Conservation (phyloP, 2,113 vertebrate genomes). For the Phaethon lepturus region DNA sequence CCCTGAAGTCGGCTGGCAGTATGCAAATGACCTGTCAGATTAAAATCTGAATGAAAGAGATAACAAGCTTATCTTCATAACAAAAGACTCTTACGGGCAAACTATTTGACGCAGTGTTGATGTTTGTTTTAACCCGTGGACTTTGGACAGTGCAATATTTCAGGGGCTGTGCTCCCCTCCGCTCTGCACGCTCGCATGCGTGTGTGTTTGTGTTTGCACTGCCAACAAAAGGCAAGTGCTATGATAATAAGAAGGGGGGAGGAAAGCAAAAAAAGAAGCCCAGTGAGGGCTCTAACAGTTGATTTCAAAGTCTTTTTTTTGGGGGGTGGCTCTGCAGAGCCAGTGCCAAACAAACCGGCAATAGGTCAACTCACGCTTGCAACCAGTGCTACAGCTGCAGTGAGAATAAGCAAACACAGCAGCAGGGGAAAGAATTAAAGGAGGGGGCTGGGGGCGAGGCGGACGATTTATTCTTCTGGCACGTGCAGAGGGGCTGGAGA, state of each 20-base stretch:
- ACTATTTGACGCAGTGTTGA: slow-evolving; percentile 74
- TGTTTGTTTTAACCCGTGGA: slow-evolving; percentile 80
- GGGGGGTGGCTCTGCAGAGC: background rate
- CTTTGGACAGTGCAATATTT: slow-evolving; percentile 70
- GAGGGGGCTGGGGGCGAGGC: slow-evolving; percentile 25
- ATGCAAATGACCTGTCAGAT: slow-evolving; percentile 77
- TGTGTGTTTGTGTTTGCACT: slow-evolving; percentile 31
- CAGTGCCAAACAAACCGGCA: slow-evolving; percentile 45
- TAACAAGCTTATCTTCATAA: slow-evolving; percentile 84
- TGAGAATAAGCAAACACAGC: slow-evolving; percentile 73
- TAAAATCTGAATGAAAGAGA: slow-evolving; percentile 81
- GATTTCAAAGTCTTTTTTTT: slow-evolving; percentile 49
- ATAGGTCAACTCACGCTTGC: slow-evolving; percentile 66
- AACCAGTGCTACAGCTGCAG: slow-evolving; percentile 78
- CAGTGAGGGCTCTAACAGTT: slow-evolving; percentile 19
- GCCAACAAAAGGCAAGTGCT: slow-evolving; percentile 66
- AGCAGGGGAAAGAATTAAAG: slow-evolving; percentile 65
- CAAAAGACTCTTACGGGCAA: slow-evolving; percentile 78
- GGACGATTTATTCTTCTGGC: slow-evolving; percentile 74
- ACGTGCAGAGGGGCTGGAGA: slow-evolving; percentile 75
- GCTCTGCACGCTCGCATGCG: background rate
- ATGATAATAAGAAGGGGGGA: background rate
- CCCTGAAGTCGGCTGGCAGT: slow-evolving; percentile 80
- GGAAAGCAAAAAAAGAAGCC: background rate
- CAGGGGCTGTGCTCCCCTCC: slow-evolving; percentile 14